Percentiles rank a stretch among this genome's conserved stretches.
Conservation (phyloP, 2,113 vertebrate genomes). For the Chaetorhynchus papuensis region DNA sequence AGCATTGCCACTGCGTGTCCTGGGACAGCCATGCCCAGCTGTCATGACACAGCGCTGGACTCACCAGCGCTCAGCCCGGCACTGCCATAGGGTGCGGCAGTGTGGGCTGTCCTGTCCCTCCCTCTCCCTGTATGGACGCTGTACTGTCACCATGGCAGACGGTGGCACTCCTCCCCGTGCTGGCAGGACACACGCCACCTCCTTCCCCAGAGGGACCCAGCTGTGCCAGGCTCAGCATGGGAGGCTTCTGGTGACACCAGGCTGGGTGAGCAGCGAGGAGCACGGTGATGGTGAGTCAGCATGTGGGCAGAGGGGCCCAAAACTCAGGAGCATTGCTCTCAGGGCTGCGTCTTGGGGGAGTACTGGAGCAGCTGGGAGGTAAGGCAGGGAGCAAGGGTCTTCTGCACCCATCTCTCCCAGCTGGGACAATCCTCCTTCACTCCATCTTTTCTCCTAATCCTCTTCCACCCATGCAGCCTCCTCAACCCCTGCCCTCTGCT, state of each 20-base stretch:
- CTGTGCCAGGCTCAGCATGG: accelerated
- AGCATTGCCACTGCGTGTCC: not conserved
- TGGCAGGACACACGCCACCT: accelerated
- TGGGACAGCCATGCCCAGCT: not conserved
- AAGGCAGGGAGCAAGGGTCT: not conserved
- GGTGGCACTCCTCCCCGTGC: not conserved
- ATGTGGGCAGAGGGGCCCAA: not conserved
- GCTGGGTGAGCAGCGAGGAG: accelerated
- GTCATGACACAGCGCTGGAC: accelerated
- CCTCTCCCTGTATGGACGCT: not conserved
- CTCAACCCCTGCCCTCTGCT: not conserved
- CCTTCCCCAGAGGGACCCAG: not conserved
- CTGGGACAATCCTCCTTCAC: not conserved
- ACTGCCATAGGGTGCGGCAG: not conserved
- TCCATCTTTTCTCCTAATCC: not conserved
- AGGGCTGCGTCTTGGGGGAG: accelerated
- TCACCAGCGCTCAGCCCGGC: not conserved
- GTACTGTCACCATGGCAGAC: not conserved
- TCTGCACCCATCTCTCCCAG: not conserved
- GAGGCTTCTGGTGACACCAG: not conserved
- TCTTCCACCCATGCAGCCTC: not conserved
- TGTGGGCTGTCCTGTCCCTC: accelerated
- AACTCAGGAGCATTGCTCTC: accelerated
- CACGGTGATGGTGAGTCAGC: not conserved
- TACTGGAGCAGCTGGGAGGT: not conserved